These are phyloP conservation scores for Lophura swinhoii DNA, from an alignment of 2,797 vertebrate species.

Conservation along the genomic window DNA sequence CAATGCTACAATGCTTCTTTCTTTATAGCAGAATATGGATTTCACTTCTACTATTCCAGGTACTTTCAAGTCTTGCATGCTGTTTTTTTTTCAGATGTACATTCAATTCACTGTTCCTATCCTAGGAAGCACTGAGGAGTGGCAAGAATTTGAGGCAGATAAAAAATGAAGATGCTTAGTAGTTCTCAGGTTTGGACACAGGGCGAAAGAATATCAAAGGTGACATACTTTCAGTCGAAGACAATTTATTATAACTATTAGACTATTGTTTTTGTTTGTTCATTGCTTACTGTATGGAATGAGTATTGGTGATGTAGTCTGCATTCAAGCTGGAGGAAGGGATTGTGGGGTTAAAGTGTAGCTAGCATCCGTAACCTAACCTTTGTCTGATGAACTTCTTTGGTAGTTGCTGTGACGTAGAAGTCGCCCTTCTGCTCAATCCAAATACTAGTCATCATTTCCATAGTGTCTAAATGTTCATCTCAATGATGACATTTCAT, in stretches of 20 bases:
- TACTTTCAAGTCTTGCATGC: not conserved
- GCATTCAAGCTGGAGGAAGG: not conserved
- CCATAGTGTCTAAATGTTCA: slow-evolving; percentile 1
- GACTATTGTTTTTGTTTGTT: not conserved
- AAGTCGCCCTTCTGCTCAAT: slow-evolving; percentile 55
- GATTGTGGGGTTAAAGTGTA: slow-evolving; percentile 12
- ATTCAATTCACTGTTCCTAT: not conserved
- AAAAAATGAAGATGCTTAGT: not conserved
- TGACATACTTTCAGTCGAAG: not conserved
- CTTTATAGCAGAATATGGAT: not conserved
- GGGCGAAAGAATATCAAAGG: not conserved
- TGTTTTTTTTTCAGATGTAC: not conserved
- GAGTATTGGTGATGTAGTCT: not conserved
- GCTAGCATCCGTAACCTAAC: not conserved
- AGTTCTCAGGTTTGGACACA: not conserved
- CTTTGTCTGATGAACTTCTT: slow-evolving; percentile 8
- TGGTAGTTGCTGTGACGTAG: slow-evolving; percentile 23
- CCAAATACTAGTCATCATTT: slow-evolving; percentile 58
- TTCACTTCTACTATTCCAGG: not conserved
- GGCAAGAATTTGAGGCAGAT: not conserved
- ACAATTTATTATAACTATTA: not conserved
- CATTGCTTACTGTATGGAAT: not conserved
- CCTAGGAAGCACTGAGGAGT: not conserved
- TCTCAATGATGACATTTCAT: slow-evolving; percentile 18
- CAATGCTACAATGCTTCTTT: not conserved